Base-by-base conservation (phyloP, 2,113 vertebrate genomes). In the Coptodon rendalli region DNA sequence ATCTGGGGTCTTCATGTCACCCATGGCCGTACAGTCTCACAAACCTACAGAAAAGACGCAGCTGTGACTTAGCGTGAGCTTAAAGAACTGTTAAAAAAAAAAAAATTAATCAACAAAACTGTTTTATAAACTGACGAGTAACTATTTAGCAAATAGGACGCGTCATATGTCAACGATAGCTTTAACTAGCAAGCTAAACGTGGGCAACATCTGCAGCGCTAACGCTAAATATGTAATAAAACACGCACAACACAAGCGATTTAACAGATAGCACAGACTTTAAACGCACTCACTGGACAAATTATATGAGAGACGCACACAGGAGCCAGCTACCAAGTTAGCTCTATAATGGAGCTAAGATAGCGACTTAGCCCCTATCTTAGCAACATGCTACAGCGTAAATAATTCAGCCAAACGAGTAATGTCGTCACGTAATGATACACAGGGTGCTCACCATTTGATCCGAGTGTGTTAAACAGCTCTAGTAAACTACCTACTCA, bases 1-100 rank as follows among this genome's bases (percentile, higher is more conserved):
- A 96, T 99, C 98, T 10, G 98, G 98, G 93, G 98, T 99, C 96
- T 99, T 99, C 98, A 99, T 99, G 95, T 99, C 98, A 97, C 98
- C 98, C 98, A 99, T 99, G 96, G 96, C 95, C 96, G 96, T 93
- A 94, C 87, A 93, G 89, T 88, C 89, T 94, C 89, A 94, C 79
- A 90, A 93, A 97, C 91, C 97, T 97, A 90, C 27, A 84, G 6
- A 83, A 56, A 84, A 87, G 27, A 90, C 1, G 14, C 11, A 80
- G 12, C 10, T 7, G 63, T 57, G 29, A 19, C 8, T 57, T 34
- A 36, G 24, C 3, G 8, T 34, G 4, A 2, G 2, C 2, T 78
- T 22, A 9, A 36, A 16, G 3, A 36, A 43, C 27, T 48, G 31
- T 11, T 48, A 73, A 19, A 5, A n/a, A 50, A 3, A 3, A 52